These are phyloP conservation scores for Dascillus cervinus DNA, from an alignment of 2,888 invertebrate species.

Conservation along the genomic window DNA sequence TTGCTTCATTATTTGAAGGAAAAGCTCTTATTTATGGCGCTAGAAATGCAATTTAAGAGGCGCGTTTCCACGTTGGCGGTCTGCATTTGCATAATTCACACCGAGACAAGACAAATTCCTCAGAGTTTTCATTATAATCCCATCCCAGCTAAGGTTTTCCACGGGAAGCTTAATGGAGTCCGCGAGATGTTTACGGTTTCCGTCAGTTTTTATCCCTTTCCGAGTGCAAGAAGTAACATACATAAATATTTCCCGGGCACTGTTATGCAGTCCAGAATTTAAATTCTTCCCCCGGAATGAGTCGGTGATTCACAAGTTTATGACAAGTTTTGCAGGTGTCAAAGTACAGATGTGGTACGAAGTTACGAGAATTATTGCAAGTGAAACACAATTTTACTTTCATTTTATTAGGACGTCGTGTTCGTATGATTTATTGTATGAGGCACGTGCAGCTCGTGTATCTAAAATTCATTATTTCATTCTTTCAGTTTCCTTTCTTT, in stretches of 20 bases:
- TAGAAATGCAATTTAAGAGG: slow-evolving; percentile 37
- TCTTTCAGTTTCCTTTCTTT: slow-evolving; percentile 17
- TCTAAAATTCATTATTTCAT: slow-evolving; percentile 23
- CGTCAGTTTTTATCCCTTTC: slow-evolving; percentile 28
- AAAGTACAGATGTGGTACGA: too few species aligned
- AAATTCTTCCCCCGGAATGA: too few species aligned
- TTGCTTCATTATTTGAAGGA: slow-evolving; percentile 21
- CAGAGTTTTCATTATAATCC: slow-evolving; percentile 39
- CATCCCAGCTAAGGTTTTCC: slow-evolving; percentile 29
- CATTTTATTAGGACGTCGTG: slow-evolving; percentile 31
- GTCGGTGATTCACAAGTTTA: too few species aligned
- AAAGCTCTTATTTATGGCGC: slow-evolving; percentile 33
- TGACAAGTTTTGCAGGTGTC: too few species aligned
- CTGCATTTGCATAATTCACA: slow-evolving; percentile 39
- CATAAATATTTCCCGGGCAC: too few species aligned
- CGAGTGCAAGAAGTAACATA: too few species aligned
- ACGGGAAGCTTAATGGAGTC: slow-evolving; percentile 35
- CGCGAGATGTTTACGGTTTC: slow-evolving; percentile 33
- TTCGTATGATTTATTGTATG: slow-evolving; percentile 29
- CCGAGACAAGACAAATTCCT: slow-evolving; percentile 39
- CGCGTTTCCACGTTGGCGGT: slow-evolving; percentile 37
- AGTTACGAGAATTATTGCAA: slow-evolving; percentile 27
- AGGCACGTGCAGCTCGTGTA: slow-evolving; percentile 26
- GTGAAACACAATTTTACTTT: slow-evolving; percentile 29
- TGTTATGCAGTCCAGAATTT: too few species aligned